These are phyloP conservation scores for Geotrypetes seraphini DNA, from an alignment of 2,797 vertebrate genomes.

Conservation along the genomic window DNA sequence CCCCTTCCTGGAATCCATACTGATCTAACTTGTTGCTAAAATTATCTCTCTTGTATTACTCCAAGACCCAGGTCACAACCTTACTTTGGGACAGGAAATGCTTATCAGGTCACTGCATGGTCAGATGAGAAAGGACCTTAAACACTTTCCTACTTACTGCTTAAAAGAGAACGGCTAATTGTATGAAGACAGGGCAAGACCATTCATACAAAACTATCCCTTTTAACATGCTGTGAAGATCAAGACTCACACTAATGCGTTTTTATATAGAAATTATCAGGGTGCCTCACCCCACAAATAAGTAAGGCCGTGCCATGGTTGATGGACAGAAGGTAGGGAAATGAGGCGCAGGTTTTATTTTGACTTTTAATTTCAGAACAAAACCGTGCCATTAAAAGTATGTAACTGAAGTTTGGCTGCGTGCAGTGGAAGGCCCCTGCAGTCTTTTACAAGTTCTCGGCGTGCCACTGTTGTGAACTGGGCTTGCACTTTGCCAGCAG, in stretches of 20 bases:
- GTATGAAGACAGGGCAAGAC: too few relatives aligned
- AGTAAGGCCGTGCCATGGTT: conserved; percentile 19
- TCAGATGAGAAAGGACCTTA: conserved; percentile 71
- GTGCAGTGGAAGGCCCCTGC: conserved; percentile 48
- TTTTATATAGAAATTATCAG: conserved; percentile 7
- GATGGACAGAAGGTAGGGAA: conserved; percentile 47
- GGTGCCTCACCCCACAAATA: conserved; percentile 13
- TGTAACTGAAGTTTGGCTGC: conserved; percentile 55
- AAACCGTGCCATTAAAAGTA: conserved; percentile 46
- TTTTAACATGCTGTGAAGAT: too few relatives aligned
- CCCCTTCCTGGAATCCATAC: conserved; percentile 39
- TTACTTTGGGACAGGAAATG: conserved; percentile 74
- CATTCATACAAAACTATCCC: conserved; percentile 48
- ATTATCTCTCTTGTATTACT: conserved; percentile 77
- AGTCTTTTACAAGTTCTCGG: conserved; percentile 62
- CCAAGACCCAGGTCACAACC: conserved; percentile 77
- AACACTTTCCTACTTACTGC: conserved; percentile 49
- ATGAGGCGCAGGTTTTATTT: conserved; percentile 59
- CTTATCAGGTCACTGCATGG: conserved; percentile 77
- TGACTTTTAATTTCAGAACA: conserved; percentile 54
- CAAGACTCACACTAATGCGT: too few relatives aligned
- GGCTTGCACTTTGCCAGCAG: conserved; percentile 68
- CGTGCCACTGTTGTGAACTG: conserved; percentile 56
- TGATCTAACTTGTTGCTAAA: conserved; percentile 74
- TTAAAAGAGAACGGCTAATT: too few relatives aligned